phyloP scores from a whole-genome alignment of 2,797 vertebrate genomes.

The Dallia pectoralis region DNA sequence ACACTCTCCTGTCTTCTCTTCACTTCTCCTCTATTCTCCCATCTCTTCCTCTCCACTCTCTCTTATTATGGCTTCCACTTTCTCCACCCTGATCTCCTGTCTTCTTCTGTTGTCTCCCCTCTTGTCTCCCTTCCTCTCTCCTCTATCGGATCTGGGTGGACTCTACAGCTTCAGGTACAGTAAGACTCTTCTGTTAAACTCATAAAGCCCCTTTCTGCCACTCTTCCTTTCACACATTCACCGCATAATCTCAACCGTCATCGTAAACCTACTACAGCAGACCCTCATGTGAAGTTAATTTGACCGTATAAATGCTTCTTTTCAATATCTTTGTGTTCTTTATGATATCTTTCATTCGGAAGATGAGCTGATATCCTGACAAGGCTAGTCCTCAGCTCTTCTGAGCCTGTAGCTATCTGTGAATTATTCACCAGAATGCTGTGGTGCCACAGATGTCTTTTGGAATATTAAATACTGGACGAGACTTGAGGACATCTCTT shows the following conservation, averaged over 20 bases:
- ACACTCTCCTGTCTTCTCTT: neutral
- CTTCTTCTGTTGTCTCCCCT: neutral
- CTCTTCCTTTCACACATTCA: neutral
- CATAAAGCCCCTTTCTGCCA: neutral
- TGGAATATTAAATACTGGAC: neutral
- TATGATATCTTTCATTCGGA: neutral
- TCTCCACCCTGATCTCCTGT: neutral
- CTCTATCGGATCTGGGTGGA: neutral
- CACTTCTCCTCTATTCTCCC: neutral
- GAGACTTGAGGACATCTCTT: neutral
- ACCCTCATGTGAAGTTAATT: neutral
- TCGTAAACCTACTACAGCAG: neutral
- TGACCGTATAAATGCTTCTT: neutral
- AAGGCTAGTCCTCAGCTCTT: neutral
- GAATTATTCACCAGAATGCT: neutral
- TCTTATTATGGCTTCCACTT: slow-evolving; percentile 8
- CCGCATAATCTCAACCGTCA: neutral
- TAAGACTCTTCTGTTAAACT: neutral
- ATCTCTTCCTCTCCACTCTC: slow-evolving; percentile 8
- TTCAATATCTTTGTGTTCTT: neutral
- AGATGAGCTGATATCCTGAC: neutral
- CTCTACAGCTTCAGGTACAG: slow-evolving; percentile 1
- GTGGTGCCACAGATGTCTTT: slow-evolving; percentile 6
- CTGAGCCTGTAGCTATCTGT: neutral
- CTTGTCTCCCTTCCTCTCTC: neutral